Evolutionary conservation across 2,113 vertebrate genomes (phyloP), one percentile per base, ranked within the genome.

Genomic region (Ammodytes dubius): DNA sequence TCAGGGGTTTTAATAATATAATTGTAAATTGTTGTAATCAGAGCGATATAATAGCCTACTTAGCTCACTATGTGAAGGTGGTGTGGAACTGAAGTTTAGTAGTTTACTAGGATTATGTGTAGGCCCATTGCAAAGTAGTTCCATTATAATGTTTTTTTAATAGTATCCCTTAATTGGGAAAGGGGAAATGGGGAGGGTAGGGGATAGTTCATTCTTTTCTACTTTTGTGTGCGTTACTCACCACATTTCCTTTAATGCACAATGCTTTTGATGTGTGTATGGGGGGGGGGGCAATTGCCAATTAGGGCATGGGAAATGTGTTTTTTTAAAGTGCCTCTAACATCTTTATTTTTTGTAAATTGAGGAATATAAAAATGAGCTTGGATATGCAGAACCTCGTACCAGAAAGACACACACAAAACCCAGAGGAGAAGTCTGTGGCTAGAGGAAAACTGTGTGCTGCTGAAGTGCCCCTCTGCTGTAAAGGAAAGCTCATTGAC

Each of bases 401-500:
- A 49, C 5, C 17, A 71, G 77, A 66, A 17, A 81, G 19, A 19
- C 46, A 57, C 7, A 35, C 12, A 46, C 6, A 50, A 52, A 52
- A 67, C 40, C 63, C 57, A 63, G 40, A 64, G 43, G 10, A 75
- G 35, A 47, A 63, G 42, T 47, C 6, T 12, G 11, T 8, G 14
- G 57, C 17, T 54, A 56, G 17, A 52, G 46, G 7, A 43, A 52
- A 61, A 43, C 8, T 35, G 57, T 17, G 4, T 2, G 40, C 40
- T 56, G 42, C 49, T 46, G 1, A 68, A 68, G 54, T 54, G 15
- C 56, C 37, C 45, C 49, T 69, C 35, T 71, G 45, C 39, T 77
- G 45, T 70, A 40, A 60, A 7, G 53, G 45, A 13, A 53, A 42
- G 13, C 6, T 12, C 39, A 66, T n/a, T 57, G 46, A 80, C 57